Base-by-base conservation (phyloP, 1,140 invertebrate species). In the Pogonomyrmex barbatus region DNA sequence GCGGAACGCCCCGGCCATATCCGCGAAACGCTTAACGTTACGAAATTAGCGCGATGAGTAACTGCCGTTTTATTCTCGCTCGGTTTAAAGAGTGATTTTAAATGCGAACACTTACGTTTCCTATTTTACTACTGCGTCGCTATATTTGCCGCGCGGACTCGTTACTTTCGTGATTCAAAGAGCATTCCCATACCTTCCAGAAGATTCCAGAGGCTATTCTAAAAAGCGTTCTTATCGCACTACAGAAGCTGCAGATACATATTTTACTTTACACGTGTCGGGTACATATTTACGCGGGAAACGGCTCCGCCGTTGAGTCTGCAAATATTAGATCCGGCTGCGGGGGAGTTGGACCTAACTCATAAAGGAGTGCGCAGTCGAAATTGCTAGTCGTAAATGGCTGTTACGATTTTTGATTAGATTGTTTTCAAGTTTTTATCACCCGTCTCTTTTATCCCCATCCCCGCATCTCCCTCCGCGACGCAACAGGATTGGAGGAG, bases 211-310 rank as follows among this genome's bases (percentile, higher is more conserved):
- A 24, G 14, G 79, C 42, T 60, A 5, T 54, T 75, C 47, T 60
- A 50, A 75, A 24, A 60, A 50, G 30, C 79, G 2, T 36, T 47
- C 67, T 82, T 60, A 73, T 82, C 54, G 47, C 24, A 24, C 36
- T 30, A 24, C 6, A 17, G 30, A 83, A 60, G 17, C 17, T 56
- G 39, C 30, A 56, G 39, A 50, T 62, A 62, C 24, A 70, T 47
- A 71, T 82, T 73, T 73, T 45, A 45, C 36, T 68, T 24, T 81
- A 14, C 39, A 47, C 39, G 2, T 3, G 42, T 71, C 68, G 33
- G 2, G 79, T 75, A 83, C 67, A 83, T 83, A 73, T 75, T 83
- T 75, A 82, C 67, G 6, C 42, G 33, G 33, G 17, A 4, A 75
- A 75, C 56, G 45, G 10, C 33, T 39, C 2, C n/a, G 17, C 12